phyloP scores from a whole-genome alignment of 2,797 vertebrate genomes.

The Chrysocyon brachyurus region DNA sequence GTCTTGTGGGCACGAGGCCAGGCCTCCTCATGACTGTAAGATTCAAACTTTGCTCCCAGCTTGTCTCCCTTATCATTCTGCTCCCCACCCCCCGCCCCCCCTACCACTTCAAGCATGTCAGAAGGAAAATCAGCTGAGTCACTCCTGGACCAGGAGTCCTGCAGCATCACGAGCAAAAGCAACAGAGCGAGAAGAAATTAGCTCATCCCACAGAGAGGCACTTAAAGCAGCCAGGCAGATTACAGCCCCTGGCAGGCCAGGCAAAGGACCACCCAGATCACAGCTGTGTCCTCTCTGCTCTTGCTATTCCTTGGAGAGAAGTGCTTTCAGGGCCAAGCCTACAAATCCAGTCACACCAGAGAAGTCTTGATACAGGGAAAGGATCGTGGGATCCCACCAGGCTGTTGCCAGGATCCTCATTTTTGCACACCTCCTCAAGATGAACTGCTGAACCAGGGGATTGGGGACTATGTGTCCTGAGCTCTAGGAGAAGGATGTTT shows the following conservation, averaged over 20 bases:
- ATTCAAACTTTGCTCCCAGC: slow-evolving; percentile 42
- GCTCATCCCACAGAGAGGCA: slow-evolving; percentile 70
- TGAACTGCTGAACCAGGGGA: not conserved
- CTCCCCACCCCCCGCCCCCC: not conserved
- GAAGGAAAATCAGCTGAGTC: slow-evolving; percentile 52
- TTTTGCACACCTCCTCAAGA: not conserved
- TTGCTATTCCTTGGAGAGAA: not conserved
- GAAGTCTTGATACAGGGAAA: not conserved
- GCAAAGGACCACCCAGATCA: not conserved
- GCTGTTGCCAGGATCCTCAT: not conserved
- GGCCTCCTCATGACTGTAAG: slow-evolving; percentile 14
- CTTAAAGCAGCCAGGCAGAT: slow-evolving; percentile 37
- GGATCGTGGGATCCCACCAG: not conserved
- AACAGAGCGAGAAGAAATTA: slow-evolving; percentile 70
- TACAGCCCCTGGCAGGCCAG: not conserved
- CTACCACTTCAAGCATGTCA: not conserved
- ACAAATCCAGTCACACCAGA: not conserved
- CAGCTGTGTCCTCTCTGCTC: not conserved
- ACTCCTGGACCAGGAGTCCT: slow-evolving; percentile 45
- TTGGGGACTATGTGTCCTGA: not conserved
- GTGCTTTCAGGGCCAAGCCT: not conserved
- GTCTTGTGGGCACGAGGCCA: not conserved
- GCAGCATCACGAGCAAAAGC: slow-evolving; percentile 74
- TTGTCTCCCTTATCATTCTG: not conserved
- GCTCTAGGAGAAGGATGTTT: not conserved